Evolutionary conservation across 2,797 vertebrate species (phyloP).

Genomic region (Acanthurus tractus): DNA sequence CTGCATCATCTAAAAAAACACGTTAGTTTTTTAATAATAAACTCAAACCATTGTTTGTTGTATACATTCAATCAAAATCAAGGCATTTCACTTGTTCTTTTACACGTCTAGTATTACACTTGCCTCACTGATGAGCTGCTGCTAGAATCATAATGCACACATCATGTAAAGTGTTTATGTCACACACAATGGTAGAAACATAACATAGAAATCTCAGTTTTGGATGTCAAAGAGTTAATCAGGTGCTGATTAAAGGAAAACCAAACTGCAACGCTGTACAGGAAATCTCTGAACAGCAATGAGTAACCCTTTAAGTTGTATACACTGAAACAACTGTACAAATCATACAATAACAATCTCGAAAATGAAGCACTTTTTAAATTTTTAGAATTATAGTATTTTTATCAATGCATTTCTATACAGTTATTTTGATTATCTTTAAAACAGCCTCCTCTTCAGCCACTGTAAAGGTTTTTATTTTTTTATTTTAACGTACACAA

Average conservation of each 20-base stretch:
- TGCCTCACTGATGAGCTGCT: constrained; percentile 54
- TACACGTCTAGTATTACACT: constrained; percentile 58
- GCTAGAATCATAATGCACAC: constrained; percentile 57
- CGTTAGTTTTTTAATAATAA: constrained; percentile 49
- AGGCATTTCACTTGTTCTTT: constrained; percentile 64
- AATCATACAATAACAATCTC: constrained; percentile 81
- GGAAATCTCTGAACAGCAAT: constrained; percentile 76
- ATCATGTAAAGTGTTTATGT: constrained; percentile 64
- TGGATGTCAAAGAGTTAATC: constrained; percentile 64
- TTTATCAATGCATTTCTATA: constrained; percentile 76
- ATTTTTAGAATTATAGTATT: constrained; percentile 69
- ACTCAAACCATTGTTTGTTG: constrained; percentile 41
- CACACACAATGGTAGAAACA: constrained; percentile 69
- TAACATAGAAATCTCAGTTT: constrained; percentile 69
- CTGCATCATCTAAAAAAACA: constrained; percentile 48
- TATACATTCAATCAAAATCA: constrained; percentile 81
- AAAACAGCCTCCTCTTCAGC: constrained; percentile 50
- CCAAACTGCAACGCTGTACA: constrained; percentile 58
- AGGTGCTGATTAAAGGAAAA: constrained; percentile 58
- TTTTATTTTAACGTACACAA: constrained; percentile 45
- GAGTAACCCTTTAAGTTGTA: constrained; percentile 66
- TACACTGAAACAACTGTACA: constrained; percentile 82
- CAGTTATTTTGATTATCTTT: constrained; percentile 66
- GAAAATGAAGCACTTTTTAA: constrained; percentile 71
- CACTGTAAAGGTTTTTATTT: constrained; percentile 29